Evolutionary conservation across 2,797 vertebrate species (phyloP).

Genomic region (Leuciscus waleckii): DNA sequence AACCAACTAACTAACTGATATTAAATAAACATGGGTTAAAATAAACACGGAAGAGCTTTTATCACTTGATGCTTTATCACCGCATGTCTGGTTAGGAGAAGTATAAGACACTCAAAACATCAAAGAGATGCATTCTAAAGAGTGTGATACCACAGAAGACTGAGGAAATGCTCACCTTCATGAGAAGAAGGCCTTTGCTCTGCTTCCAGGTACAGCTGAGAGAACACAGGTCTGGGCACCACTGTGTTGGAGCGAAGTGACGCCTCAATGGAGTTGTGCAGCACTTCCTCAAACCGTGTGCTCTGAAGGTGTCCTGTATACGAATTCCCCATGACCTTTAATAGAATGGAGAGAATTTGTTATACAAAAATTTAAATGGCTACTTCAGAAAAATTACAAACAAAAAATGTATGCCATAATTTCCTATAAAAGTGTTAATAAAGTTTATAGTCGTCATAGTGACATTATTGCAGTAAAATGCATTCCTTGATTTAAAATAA

Average conservation of each 20-base stretch:
- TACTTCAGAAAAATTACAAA: neutral
- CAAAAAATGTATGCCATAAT: neutral
- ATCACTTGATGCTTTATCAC: neutral
- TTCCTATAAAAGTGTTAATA: neutral
- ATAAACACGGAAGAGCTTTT: neutral
- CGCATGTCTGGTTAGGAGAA: neutral
- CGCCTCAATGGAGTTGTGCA: constrained; percentile 96
- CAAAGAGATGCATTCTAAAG: neutral
- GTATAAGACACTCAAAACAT: neutral
- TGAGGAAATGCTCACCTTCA: constrained; percentile 76
- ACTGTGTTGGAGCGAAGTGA: constrained; percentile 93
- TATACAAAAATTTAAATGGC: neutral
- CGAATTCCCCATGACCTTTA: constrained; percentile 93
- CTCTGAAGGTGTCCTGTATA: constrained; percentile 94
- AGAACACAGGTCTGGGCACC: constrained; percentile 92
- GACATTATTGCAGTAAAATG: neutral
- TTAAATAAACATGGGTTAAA: neutral
- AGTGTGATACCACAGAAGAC: neutral
- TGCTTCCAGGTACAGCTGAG: constrained; percentile 93
- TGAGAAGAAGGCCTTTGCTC: constrained; percentile 81
- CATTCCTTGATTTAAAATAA: no score
- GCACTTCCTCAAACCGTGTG: constrained; percentile 93
- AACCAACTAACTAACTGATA: neutral
- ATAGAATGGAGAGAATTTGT: neutral
- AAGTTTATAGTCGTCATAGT: neutral